Conservation (phyloP, 1,140 invertebrate species). For the Tetragonula clypearis region DNA sequence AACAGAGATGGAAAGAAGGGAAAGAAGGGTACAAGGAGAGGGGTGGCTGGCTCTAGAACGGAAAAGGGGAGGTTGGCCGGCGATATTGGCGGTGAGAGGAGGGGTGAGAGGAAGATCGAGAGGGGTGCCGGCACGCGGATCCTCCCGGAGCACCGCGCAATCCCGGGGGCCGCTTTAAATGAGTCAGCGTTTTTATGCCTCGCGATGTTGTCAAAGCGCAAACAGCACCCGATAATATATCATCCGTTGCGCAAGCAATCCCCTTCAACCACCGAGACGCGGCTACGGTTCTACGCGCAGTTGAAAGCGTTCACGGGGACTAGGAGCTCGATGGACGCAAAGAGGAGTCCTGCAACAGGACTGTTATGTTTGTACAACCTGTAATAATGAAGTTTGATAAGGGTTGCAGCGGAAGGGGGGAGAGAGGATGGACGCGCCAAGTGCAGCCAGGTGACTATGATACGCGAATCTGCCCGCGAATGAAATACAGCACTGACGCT, state of each 20-base stretch:
- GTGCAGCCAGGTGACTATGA: conserved; percentile 33
- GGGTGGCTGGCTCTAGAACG: conserved; percentile 34
- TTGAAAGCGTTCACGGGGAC: conserved; percentile 11
- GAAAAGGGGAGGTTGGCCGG: conserved; percentile 54
- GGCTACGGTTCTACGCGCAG: not conserved
- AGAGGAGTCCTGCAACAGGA: not conserved
- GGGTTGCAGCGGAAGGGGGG: not conserved
- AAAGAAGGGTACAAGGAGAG: conserved; percentile 20
- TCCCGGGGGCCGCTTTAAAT: conserved; percentile 82
- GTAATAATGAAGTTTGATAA: conserved; percentile 33
- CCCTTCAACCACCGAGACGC: conserved; percentile 34
- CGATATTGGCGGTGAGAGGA: conserved; percentile 59
- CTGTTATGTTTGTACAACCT: conserved; percentile 37
- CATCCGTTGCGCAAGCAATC: conserved; percentile 77
- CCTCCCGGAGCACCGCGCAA: conserved; percentile 73
- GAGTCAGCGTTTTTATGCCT: conserved; percentile 83
- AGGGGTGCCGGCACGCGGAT: conserved; percentile 71
- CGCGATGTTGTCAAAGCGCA: conserved; percentile 82
- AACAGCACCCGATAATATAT: conserved; percentile 82
- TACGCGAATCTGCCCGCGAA: not conserved
- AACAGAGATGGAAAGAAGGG: conserved; percentile 17
- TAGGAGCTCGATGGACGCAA: not conserved
- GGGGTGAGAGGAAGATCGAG: conserved; percentile 47
- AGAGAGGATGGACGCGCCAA: not conserved
- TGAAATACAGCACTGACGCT: conserved; percentile 5